A percentile compares a stretch with the other conserved stretches of the same genome.
Evolutionary conservation across 1,140 invertebrate species (phyloP).

Genomic region (Panonychus citri): DNA sequence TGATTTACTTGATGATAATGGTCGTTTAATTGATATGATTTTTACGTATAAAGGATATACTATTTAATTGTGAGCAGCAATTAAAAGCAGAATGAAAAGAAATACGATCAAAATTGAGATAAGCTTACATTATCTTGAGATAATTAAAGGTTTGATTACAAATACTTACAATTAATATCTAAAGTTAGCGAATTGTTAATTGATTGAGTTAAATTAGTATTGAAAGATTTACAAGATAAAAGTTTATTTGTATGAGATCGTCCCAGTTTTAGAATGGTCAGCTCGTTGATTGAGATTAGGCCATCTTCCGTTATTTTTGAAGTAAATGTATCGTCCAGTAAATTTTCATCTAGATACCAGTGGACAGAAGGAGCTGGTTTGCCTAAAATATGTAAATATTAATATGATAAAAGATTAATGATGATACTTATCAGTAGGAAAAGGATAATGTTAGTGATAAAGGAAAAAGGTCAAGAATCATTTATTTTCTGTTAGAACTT

Average conservation of each 20-base stretch:
- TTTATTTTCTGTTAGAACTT: too few relatives aligned
- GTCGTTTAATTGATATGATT: neutral
- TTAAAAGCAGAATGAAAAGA: neutral
- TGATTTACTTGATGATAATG: slow-evolving; percentile 15
- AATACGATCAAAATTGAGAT: neutral
- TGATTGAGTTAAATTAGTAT: slow-evolving; percentile 42
- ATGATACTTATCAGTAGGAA: neutral
- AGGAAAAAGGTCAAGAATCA: too few relatives aligned
- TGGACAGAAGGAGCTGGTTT: slow-evolving; percentile 16
- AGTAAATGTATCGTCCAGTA: slow-evolving; percentile 16
- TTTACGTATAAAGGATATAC: neutral
- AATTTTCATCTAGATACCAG: slow-evolving; percentile 16
- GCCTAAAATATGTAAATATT: slow-evolving; percentile 1
- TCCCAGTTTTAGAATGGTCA: slow-evolving; percentile 42
- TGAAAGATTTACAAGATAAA: slow-evolving; percentile 58
- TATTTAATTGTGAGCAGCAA: too few relatives aligned
- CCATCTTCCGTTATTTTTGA: neutral
- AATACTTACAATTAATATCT: slow-evolving; percentile 21
- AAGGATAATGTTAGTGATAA: neutral
- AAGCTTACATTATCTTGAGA: slow-evolving; percentile 16
- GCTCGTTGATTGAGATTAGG: slow-evolving; percentile 13
- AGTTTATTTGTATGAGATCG: slow-evolving; percentile 24
- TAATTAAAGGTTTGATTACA: too few relatives aligned
- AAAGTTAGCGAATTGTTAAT: slow-evolving; percentile 16
- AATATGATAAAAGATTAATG: neutral